These are phyloP conservation scores for Drosophila infuscata DNA, from an alignment of 2,888 invertebrate genomes.

Conservation along the genomic window DNA sequence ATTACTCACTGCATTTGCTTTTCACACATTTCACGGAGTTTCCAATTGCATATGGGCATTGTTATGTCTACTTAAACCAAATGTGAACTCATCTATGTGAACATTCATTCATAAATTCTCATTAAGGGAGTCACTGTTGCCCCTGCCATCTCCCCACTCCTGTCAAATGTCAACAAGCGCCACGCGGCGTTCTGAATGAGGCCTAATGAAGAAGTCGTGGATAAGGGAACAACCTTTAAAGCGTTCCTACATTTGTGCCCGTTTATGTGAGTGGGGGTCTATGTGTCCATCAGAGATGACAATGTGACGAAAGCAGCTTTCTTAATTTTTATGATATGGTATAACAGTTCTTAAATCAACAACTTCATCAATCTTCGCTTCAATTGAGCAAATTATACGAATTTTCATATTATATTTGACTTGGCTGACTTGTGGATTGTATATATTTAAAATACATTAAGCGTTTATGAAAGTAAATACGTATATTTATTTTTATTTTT, in stretches of 20 bases:
- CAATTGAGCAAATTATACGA: slow-evolving; percentile 8
- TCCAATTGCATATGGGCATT: slow-evolving; percentile 26
- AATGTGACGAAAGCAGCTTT: slow-evolving; percentile 34
- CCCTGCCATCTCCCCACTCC: slow-evolving; percentile 31
- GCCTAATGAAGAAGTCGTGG: slow-evolving; percentile 65
- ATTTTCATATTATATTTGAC: not conserved
- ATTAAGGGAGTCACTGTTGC: slow-evolving; percentile 48
- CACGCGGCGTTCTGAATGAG: slow-evolving; percentile 74
- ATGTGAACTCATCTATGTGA: slow-evolving; percentile 45
- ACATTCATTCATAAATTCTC: slow-evolving; percentile 68
- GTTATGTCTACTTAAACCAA: slow-evolving; percentile 20
- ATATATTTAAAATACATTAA: not conserved
- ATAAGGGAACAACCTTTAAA: slow-evolving; percentile 48
- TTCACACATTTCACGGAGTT: slow-evolving; percentile 66
- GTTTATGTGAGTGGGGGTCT: slow-evolving; percentile 16
- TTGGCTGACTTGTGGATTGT: not conserved
- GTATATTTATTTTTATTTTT: not conserved
- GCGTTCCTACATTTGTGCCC: slow-evolving; percentile 21
- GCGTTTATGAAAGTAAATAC: not conserved
- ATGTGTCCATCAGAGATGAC: slow-evolving; percentile 37
- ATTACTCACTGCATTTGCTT: slow-evolving; percentile 54
- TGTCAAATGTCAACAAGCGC: slow-evolving; percentile 78
- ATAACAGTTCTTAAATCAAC: slow-evolving; percentile 23
- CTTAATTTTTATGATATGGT: slow-evolving; percentile 21
- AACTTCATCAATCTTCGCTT: slow-evolving; percentile 24